Evolutionary conservation across 2,888 invertebrate genomes (phyloP).

Genomic region (Copidosoma aretas): DNA sequence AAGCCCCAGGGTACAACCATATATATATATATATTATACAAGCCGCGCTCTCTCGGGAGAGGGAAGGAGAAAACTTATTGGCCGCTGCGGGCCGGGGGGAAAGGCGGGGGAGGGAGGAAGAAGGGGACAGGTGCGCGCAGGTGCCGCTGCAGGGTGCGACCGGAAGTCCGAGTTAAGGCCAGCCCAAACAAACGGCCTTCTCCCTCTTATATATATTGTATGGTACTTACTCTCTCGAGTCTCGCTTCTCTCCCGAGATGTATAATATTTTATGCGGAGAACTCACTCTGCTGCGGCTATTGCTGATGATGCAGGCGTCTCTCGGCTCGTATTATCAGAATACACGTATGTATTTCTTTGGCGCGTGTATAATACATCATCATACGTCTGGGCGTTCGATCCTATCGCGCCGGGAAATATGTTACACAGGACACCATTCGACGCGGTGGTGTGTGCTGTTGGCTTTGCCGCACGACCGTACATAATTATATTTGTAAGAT

Average conservation of each 20-base stretch:
- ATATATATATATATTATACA: background rate
- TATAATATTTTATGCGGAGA: conserved; percentile 15
- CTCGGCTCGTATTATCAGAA: background rate
- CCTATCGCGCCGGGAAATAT: too few relatives aligned
- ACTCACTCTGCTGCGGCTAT: background rate
- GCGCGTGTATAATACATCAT: too few relatives aligned
- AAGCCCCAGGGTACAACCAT: conserved; percentile 19
- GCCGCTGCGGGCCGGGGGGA: conserved; percentile 29
- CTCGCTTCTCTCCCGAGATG: conserved; percentile 12
- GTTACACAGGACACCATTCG: too few relatives aligned
- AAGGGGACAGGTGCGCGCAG: conserved; percentile 56
- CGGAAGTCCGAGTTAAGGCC: conserved; percentile 53
- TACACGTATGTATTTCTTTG: background rate
- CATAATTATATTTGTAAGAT: too few relatives aligned
- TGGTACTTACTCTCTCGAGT: background rate
- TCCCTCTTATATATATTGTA: background rate
- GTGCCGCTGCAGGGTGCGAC: conserved; percentile 59
- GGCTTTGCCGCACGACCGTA: too few relatives aligned
- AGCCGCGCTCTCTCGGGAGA: conserved; percentile 10
- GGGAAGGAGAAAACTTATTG: conserved; percentile 13
- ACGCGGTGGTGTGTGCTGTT: too few relatives aligned
- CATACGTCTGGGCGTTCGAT: too few relatives aligned
- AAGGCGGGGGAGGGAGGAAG: conserved; percentile 35
- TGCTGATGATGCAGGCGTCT: too few relatives aligned
- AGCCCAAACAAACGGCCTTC: conserved; percentile 39